phyloP scores from a whole-genome alignment of 2,888 invertebrate species.

The Macrosiphum euphorbiae region DNA sequence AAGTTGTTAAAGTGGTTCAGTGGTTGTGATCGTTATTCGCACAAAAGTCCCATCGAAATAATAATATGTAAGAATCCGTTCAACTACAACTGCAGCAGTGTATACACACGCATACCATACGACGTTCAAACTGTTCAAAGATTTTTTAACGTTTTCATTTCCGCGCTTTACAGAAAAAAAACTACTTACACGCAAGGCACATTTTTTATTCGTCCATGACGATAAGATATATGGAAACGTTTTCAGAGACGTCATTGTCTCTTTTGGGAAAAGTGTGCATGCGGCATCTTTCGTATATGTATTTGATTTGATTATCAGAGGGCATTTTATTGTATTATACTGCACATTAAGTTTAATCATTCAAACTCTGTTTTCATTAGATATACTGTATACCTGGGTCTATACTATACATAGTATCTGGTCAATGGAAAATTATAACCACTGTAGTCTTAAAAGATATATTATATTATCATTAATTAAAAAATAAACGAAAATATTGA shows the following conservation, averaged over 20 bases:
- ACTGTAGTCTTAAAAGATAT: not conserved
- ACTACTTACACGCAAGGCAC: not conserved
- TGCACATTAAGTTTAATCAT: too few species aligned
- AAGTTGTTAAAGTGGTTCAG: not conserved
- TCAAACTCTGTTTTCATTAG: too few species aligned
- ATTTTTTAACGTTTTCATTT: conserved; percentile 14
- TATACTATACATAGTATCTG: not conserved
- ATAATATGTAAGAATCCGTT: not conserved
- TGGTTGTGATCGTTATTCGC: not conserved
- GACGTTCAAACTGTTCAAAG: not conserved
- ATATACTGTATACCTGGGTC: too few species aligned
- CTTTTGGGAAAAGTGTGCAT: not conserved
- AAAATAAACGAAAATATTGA: not conserved
- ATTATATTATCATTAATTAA: not conserved
- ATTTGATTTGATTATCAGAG: too few species aligned
- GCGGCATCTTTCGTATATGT: not conserved
- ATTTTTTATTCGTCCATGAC: not conserved
- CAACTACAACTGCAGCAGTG: not conserved
- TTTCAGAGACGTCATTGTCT: not conserved
- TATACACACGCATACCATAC: not conserved
- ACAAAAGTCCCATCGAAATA: not conserved
- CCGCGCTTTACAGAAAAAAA: not conserved
- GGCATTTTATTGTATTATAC: too few species aligned
- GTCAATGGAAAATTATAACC: not conserved
- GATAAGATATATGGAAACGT: not conserved